Base-by-base conservation (phyloP, 2,113 vertebrate species). In the crab-eating macaque (Macaca fascicularis) region DNA sequence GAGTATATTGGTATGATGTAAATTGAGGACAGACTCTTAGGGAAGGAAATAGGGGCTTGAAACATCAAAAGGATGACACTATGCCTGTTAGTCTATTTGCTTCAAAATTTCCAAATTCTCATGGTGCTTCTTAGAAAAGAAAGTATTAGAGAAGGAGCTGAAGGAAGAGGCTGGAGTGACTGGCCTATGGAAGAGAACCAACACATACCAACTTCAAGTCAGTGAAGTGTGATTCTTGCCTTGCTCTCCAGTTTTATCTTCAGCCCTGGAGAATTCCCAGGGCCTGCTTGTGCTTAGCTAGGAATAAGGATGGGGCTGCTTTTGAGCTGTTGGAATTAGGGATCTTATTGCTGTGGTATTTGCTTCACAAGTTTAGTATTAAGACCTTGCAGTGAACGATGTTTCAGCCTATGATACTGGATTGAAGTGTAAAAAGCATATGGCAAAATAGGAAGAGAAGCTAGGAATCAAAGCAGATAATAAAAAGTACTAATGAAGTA, bases 101-200 rank as follows among this genome's bases (percentile, higher is more conserved):
- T 70, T 94, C 38, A 70, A 72, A 59, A 61, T 52, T 94, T 94
- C 25, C 57, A 86, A 92, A 94, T 87, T 97, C 22, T 72, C 59
- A 17, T 17, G 32, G 35, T 94, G 84, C 52, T 57, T 76, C 75
- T 57, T 25, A 70, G 84, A 57, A 87, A 97, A 86, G 79, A 76
- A 79, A 95, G 40, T 81, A 52, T 40, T 87, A 50, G 90, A 90
- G 57, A 90, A 78, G 61, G 43, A 70, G 57, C 35, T 82, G 5
- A 61, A 85, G 43, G 50, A 67, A 83, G 61, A 82, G 69, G 9
- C 27, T 57, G 45, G n/a, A 57, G 27, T 82, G 25, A 48, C 27
- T 45, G 67, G 19, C 23, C 32, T 13, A 23, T 14, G 48, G 52
- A 74, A 87, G 76, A 87, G 27, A 84, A 22, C 57, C 12, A 52